Percentiles rank a stretch among this genome's conserved stretches.
These are phyloP conservation scores for Punctoribates punctum DNA, from an alignment of 2,888 invertebrate genomes.

Conservation along the genomic window DNA sequence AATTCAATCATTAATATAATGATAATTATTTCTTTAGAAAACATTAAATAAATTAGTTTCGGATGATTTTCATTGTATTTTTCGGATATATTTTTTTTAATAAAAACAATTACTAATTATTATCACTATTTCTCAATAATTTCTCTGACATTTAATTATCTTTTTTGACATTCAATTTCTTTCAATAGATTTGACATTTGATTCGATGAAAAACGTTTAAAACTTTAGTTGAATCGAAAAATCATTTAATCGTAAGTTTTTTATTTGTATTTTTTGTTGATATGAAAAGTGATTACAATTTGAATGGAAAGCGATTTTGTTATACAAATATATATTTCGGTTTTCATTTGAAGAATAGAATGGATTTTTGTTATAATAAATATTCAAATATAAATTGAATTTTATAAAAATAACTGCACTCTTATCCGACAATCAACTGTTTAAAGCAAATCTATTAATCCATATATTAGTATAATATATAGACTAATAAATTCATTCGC, in stretches of 20 bases:
- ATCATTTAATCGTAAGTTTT: conserved; percentile 2
- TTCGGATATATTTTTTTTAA: not conserved
- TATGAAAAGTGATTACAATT: not conserved
- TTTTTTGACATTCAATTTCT: not conserved
- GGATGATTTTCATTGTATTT: not conserved
- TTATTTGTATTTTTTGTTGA: not conserved
- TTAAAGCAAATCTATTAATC: conserved; percentile 2
- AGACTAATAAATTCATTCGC: not conserved
- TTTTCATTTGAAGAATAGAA: not conserved
- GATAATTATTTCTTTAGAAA: not conserved
- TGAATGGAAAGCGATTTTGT: no score
- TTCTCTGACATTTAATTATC: not conserved
- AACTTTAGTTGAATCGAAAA: not conserved
- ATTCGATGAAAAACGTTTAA: not conserved
- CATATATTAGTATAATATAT: not conserved
- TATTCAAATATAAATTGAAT: not conserved
- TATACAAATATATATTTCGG: no score
- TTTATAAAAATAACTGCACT: not conserved
- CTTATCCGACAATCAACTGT: not conserved
- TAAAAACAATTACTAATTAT: not conserved
- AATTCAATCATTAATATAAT: conserved; percentile 1
- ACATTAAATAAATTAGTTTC: not conserved
- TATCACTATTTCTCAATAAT: not conserved
- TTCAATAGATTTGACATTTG: not conserved
- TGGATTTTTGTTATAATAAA: not conserved